Evolutionary conservation across 2,888 invertebrate genomes (phyloP), one percentile per base, ranked within the genome.

Genomic region (Caenorhabditis auriculariae): DNA sequence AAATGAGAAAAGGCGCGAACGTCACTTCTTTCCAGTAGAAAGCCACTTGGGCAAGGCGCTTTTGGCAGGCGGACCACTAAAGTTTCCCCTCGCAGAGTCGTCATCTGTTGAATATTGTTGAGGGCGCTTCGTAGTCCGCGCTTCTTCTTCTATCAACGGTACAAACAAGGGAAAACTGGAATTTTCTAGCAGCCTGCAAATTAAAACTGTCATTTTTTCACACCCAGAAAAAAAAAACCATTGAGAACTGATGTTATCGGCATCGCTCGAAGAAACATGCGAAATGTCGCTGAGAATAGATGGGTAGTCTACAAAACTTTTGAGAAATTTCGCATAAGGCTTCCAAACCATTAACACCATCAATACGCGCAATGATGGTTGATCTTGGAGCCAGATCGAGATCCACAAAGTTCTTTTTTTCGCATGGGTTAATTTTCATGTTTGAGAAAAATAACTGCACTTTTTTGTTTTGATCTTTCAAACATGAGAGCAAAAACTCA

Each of bases 301-400:
- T 41, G 42, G 12, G 17, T 17, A 19, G 9, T 41, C 17, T 17
- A 15, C 17, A 41, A 41, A 41, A 41, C 12, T 15, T 41, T n/a
- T 19, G 42, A 15, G 12, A 19, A 12, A 41, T n/a, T 15, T 51
- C 51, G 6, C 15, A 23, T n/a, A 38, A 41, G 0, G 54, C 58
- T 15, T 54, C 43, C 2, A 3, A 26, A 12, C 54, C 47, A 32
- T 46, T 46, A 2, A 51, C 51, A 5, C 48, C 48, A 39, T 54
- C 54, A 15, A 65, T 60, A 41, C 52, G 60, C 7, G 60, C 53
- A 9, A 63, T 45, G n/a, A 69, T 24, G 17, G 59, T 68, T 6
- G 63, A 53, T 37, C 61, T 74, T 9, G 74, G 74, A 23, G 74
- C 65, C n/a, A 74, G 53, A 15, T 68, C 60, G 15, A 60, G 42